A percentile compares a stretch with the other conserved stretches of the same genome.
These are phyloP conservation scores for Meles meles DNA, from an alignment of 2,113 vertebrate genomes.

Conservation along the genomic window DNA sequence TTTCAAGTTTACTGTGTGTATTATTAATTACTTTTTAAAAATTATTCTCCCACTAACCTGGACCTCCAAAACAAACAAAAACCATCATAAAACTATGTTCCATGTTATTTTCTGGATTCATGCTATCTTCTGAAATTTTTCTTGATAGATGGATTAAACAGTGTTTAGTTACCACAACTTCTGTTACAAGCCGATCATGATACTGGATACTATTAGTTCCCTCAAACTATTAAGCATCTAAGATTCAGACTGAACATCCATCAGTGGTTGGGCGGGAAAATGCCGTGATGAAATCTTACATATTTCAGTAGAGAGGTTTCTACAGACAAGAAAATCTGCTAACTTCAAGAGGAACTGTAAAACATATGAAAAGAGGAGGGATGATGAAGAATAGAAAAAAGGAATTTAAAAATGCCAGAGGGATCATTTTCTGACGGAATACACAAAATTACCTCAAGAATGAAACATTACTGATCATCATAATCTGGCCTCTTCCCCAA, in stretches of 20 bases:
- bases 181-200: neutral
- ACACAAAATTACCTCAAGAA: neutral
- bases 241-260: neutral
- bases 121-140: neutral
- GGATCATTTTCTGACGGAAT: neutral
- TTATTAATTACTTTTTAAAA: neutral
- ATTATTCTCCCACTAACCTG: neutral
- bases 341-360: neutral
- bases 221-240: neutral
- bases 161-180: neutral
- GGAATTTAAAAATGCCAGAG: neutral
- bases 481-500: neutral
- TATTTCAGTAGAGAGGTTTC: neutral
- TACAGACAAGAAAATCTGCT: neutral
- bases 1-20: neutral
- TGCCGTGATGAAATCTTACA: neutral
- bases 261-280: accelerated
- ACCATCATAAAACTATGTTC: neutral
- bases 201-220: neutral
- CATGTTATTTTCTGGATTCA: neutral
- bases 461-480: neutral
- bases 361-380: neutral
- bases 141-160: neutral
- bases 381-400: neutral
- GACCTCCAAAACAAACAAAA: neutral